Conservation (phyloP, 2,797 vertebrate species). For the Pristis pectinata region DNA sequence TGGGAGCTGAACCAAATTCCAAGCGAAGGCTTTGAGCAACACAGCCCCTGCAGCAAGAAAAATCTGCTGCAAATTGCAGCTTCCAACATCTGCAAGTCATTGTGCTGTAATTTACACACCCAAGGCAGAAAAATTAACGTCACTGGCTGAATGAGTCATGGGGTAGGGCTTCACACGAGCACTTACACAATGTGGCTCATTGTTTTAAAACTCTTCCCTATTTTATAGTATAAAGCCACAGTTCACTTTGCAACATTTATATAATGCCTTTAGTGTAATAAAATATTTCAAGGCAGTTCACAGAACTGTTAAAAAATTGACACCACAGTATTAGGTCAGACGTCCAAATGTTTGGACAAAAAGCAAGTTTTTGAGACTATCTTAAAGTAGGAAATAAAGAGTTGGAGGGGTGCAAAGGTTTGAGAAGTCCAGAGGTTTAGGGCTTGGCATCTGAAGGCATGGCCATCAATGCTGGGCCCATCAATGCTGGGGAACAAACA, state of each 20-base stretch:
- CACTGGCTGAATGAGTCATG: constrained; percentile 27
- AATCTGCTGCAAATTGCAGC: constrained; percentile 9
- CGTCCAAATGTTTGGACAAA: too few species aligned
- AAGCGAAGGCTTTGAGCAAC: background rate
- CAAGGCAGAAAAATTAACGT: background rate
- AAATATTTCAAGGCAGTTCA: too few species aligned
- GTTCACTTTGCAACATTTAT: background rate
- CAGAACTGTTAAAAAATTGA: too few species aligned
- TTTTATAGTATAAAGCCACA: background rate
- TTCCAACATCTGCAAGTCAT: constrained; percentile 35
- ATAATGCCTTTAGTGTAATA: too few species aligned
- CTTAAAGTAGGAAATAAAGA: too few species aligned
- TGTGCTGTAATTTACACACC: constrained; percentile 17
- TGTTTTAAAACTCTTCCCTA: background rate
- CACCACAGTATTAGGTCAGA: too few species aligned
- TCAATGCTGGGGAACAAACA: too few species aligned
- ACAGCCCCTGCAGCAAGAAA: constrained; percentile 5
- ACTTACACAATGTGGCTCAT: constrained; percentile 22
- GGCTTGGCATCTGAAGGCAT: too few species aligned
- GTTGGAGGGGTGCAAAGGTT: too few species aligned
- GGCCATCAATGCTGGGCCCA: too few species aligned
- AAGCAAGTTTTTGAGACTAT: too few species aligned
- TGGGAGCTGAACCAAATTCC: background rate
- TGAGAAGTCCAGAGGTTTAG: too few species aligned
- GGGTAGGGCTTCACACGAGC: background rate